A percentile compares a stretch with the other conserved stretches of the same genome.
Conservation (phyloP, 2,797 vertebrate genomes). For the Mus spretus region DNA sequence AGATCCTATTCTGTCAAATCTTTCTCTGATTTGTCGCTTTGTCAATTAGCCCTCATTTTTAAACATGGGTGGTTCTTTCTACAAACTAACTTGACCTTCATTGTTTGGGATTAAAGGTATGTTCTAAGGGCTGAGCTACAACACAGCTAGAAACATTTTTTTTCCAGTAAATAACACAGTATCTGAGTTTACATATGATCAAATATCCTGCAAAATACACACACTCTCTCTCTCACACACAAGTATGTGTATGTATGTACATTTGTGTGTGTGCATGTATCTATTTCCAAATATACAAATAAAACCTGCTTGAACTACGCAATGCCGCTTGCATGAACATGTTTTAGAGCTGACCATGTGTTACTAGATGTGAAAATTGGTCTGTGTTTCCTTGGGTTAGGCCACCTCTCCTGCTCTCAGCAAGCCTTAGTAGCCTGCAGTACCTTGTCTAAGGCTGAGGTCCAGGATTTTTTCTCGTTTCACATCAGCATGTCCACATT, state of each 20-base stretch:
- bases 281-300: not conserved
- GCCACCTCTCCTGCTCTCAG: not conserved
- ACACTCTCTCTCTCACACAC: not conserved
- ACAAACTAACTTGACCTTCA: too few relatives aligned
- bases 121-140: too few relatives aligned
- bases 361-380: not conserved
- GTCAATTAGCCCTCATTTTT: too few relatives aligned
- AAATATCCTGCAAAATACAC: too few relatives aligned
- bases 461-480: not conserved
- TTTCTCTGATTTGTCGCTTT: too few relatives aligned
- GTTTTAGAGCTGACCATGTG: not conserved
- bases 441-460: not conserved
- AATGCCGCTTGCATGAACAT: not conserved
- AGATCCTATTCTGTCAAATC: too few relatives aligned
- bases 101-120: too few relatives aligned
- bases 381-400: not conserved
- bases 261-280: not conserved
- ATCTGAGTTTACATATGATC: too few relatives aligned
- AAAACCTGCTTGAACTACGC: not conserved
- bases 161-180: too few relatives aligned
- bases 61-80: too few relatives aligned
- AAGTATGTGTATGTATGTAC: not conserved
- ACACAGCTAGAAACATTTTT: too few relatives aligned
- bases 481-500: not conserved
- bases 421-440: not conserved